phyloP scores from a whole-genome alignment of 1,140 invertebrate species.

The Euwallacea fornicatus region DNA sequence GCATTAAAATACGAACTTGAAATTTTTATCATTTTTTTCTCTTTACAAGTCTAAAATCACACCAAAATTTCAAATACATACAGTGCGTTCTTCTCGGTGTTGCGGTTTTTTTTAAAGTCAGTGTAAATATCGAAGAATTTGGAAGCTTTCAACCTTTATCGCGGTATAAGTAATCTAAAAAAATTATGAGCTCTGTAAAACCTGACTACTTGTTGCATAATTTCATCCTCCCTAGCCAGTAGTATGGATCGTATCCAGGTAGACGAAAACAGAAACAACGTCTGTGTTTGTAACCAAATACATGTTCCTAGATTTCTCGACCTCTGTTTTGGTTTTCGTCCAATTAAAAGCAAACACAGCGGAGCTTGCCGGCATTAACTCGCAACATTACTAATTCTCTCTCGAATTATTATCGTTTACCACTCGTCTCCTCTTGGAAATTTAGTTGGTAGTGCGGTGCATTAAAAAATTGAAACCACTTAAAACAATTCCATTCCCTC shows the following conservation, averaged over 20 bases:
- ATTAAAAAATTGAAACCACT: slow-evolving; percentile 1
- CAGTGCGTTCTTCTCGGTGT: too few species aligned
- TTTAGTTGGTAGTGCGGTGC: background rate
- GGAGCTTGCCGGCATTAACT: slow-evolving; percentile 52
- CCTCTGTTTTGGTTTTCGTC: slow-evolving; percentile 55
- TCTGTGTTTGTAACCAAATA: slow-evolving; percentile 49
- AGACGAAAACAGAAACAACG: slow-evolving; percentile 23
- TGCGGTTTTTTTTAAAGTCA: too few species aligned
- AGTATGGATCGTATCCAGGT: slow-evolving; percentile 5
- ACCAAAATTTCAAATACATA: too few species aligned
- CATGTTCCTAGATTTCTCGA: slow-evolving; percentile 53
- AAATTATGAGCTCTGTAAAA: too few species aligned
- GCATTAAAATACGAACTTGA: too few species aligned
- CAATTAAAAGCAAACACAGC: slow-evolving; percentile 55
- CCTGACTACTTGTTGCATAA: too few species aligned
- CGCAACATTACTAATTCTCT: slow-evolving; percentile 53
- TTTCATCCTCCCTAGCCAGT: background rate
- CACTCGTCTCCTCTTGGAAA: slow-evolving; percentile 8
- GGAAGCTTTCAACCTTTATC: background rate
- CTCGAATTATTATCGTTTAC: slow-evolving; percentile 48
- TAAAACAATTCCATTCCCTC: background rate
- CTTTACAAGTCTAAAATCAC: too few species aligned
- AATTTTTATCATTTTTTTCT: too few species aligned
- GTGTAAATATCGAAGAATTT: background rate
- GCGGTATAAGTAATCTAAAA: too few species aligned